phyloP scores from a whole-genome alignment of 1,140 invertebrate genomes.

The Popillia japonica region DNA sequence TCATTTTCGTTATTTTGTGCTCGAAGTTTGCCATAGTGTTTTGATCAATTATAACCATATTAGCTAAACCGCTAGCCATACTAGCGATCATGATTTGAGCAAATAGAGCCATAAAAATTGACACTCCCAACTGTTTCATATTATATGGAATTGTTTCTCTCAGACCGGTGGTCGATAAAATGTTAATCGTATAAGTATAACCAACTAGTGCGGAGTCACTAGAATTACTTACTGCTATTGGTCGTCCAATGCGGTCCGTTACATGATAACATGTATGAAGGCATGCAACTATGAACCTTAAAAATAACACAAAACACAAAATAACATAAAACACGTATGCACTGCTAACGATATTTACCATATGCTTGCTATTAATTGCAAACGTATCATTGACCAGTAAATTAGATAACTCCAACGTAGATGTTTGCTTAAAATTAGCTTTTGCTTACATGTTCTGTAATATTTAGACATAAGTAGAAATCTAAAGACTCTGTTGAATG shows the following conservation, averaged over 20 bases:
- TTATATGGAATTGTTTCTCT: constrained; percentile 39
- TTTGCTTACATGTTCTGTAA: constrained; percentile 30
- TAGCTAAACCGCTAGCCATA: constrained; percentile 41
- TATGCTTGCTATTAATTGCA: constrained; percentile 9
- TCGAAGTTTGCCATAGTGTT: constrained; percentile 30
- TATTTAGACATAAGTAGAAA: constrained; percentile 40
- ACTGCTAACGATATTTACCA: constrained; percentile 8
- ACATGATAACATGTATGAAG: background rate
- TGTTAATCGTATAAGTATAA: constrained; percentile 38
- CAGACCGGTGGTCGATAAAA: constrained; percentile 41
- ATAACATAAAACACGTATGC: background rate
- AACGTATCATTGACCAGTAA: constrained; percentile 8
- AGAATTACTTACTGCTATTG: background rate
- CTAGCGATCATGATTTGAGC: constrained; percentile 39
- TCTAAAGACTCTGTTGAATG: constrained; percentile 41
- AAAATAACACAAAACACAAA: background rate
- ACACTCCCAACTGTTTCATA: constrained; percentile 34
- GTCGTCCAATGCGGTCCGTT: background rate
- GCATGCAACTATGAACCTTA: constrained; percentile 26
- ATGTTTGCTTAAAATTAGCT: constrained; percentile 9
- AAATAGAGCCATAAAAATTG: constrained; percentile 36
- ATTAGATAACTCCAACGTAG: constrained; percentile 22
- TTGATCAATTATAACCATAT: constrained; percentile 41
- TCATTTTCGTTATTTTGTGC: constrained; percentile 31
- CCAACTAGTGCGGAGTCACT: constrained; percentile 3